These are phyloP conservation scores for Aptenodytes forsteri DNA, from an alignment of 2,113 vertebrate genomes.

Conservation along the genomic window DNA sequence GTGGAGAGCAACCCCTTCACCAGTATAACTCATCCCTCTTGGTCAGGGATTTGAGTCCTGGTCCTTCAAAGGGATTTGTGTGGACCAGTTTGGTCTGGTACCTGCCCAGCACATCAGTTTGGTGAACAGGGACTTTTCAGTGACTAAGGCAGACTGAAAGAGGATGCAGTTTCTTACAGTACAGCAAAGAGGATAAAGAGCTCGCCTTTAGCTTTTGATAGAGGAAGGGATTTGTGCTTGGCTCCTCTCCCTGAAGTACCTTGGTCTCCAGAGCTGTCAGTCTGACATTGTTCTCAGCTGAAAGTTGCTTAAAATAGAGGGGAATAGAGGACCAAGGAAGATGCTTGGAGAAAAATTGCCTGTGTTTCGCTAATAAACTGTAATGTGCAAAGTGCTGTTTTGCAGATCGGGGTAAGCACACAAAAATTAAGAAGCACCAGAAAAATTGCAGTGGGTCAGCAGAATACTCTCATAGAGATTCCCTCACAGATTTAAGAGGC, in stretches of 20 bases:
- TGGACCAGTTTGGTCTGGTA: not conserved
- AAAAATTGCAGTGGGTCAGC: not conserved
- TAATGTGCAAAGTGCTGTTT: not conserved
- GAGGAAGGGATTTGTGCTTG: not conserved
- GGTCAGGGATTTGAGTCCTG: not conserved
- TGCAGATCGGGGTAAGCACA: not conserved
- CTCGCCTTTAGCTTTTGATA: not conserved
- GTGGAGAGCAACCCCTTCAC: not conserved
- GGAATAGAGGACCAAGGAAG: not conserved
- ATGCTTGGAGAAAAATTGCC: not conserved
- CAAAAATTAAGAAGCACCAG: not conserved
- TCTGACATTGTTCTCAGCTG: not conserved
- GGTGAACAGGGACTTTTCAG: not conserved
- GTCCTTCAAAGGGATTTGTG: not conserved
- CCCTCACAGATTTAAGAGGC: not conserved
- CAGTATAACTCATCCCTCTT: not conserved
- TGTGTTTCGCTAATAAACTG: not conserved
- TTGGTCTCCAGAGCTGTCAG: not conserved
- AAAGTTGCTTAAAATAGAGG: constrained; percentile 9
- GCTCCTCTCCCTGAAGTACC: not conserved
- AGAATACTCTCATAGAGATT: constrained; percentile 11
- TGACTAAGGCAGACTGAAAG: not conserved
- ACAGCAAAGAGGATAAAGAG: not conserved
- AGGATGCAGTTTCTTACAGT: not conserved
- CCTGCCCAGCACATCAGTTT: not conserved